Evolutionary conservation across 1,140 invertebrate genomes (phyloP), one percentile per base, ranked within the genome.

Genomic region (Calliopsis andreniformis): DNA sequence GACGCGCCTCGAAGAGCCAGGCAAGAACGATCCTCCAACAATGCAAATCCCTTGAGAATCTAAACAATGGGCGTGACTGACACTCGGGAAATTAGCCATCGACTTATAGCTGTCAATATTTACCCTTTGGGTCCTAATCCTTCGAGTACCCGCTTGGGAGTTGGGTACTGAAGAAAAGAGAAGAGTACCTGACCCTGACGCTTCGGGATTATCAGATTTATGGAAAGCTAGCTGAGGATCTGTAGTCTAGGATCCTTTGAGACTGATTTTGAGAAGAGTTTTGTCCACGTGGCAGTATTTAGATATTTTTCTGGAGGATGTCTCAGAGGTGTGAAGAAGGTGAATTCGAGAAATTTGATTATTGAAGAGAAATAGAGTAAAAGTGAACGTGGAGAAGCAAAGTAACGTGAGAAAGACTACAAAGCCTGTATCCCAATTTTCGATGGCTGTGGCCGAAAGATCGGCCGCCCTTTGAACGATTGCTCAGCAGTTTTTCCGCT

Each of bases 401-500:
- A 47, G 16, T 51, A 16, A 18, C 1, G 20, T 28, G 39, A 32
- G 35, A 51, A 69, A 62, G 20, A 35, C 12, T n/a, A 59, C 43
- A n/a, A 18, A 7, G 8, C 12, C 59, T 73, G 28, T 63, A 23
- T 39, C 25, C 16, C 3, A 30, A 23, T 62, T 62, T 56, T 42
- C 55, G n/a, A 14, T 53, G 58, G 10, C 59, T 55, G 23, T 56
- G 18, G 45, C 47, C 66, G 32, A 70, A 43, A 79, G 59, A 61
- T 69, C 70, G 64, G 58, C 39, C 42, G 51, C 39, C 87, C 87
- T 86, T 85, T 86, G 77, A 86, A 89, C 84, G 86, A 89, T 90
- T 87, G 72, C 86, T 90, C 89, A 88, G 87, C 90, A 87, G 79
- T 89, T 90, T 91, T 90, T 88, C 85, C 85, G 89, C 89, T 82